Percentiles rank a stretch among this genome's conserved stretches.
phyloP scores from a whole-genome alignment of 2,113 vertebrate species.

The Alces alces region DNA sequence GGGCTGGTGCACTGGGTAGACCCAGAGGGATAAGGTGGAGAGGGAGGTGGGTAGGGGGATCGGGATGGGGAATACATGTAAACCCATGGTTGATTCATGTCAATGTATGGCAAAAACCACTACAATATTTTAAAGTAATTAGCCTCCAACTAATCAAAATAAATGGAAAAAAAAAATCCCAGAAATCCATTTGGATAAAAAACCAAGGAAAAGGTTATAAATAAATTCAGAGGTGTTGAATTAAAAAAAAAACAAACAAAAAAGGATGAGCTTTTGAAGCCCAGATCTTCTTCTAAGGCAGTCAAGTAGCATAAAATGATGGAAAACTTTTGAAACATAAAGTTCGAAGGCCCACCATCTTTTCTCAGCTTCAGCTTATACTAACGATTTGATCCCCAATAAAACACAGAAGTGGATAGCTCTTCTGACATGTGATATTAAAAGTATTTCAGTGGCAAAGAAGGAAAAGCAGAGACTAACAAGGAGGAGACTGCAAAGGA shows the following conservation, averaged over 20 bases:
- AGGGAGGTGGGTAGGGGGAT: no score
- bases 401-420: not conserved
- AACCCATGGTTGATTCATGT: no score
- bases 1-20: no score
- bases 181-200: not conserved
- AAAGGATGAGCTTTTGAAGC: not conserved
- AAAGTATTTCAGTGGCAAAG: not conserved
- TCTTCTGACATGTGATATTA: not conserved
- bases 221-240: not conserved
- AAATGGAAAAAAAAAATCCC: not conserved
- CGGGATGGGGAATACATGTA: no score
- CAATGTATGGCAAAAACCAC: no score
- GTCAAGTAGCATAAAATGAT: not conserved
- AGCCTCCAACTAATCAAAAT: no score
- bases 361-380: not conserved
- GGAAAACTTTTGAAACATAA: not conserved
- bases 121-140: no score
- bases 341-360: not conserved
- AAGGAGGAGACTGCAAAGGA: not conserved
- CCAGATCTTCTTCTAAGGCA: not conserved
- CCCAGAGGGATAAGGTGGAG: no score
- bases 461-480: not conserved
- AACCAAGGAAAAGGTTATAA: not conserved
- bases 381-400: not conserved
- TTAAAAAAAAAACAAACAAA: not conserved